Conservation (phyloP, 2,113 vertebrate species). For the Vanacampus margaritifer region DNA sequence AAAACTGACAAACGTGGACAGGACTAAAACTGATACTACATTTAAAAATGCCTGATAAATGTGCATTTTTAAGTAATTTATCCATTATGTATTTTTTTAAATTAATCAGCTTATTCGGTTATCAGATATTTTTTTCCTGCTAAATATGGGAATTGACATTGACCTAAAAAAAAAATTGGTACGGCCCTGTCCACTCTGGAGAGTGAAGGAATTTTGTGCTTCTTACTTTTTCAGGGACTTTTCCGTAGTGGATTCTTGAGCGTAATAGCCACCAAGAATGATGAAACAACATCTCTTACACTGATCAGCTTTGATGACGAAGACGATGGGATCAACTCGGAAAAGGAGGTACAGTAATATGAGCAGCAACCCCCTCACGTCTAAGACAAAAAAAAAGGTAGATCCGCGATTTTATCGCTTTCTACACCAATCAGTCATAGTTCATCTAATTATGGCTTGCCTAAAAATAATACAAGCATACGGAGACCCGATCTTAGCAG, state of each 20-base stretch:
- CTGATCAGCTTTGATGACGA: constrained; percentile 56
- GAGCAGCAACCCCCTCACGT: not conserved
- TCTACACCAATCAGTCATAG: not conserved
- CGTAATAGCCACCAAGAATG: constrained; percentile 53
- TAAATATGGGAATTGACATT: no score
- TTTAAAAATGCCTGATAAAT: no score
- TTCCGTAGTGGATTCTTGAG: constrained; percentile 42
- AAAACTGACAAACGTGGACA: no score
- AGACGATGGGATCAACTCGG: constrained; percentile 46
- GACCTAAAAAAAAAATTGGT: no score
- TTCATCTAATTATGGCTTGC: not conserved
- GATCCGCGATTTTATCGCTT: not conserved
- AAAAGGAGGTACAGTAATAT: constrained; percentile 54
- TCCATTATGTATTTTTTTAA: no score
- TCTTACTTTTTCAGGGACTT: constrained; percentile 38
- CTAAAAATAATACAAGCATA: not conserved
- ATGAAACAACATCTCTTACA: constrained; percentile 60
- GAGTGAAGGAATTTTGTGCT: not conserved
- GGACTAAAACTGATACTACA: no score
- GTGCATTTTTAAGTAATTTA: no score
- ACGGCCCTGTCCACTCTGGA: not conserved
- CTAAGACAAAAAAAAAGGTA: not conserved
- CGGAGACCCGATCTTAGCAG: no score
- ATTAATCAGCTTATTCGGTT: no score
- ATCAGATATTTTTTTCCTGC: no score